Base-by-base conservation (phyloP, 2,888 invertebrate species). In the Melanostoma scalare region DNA sequence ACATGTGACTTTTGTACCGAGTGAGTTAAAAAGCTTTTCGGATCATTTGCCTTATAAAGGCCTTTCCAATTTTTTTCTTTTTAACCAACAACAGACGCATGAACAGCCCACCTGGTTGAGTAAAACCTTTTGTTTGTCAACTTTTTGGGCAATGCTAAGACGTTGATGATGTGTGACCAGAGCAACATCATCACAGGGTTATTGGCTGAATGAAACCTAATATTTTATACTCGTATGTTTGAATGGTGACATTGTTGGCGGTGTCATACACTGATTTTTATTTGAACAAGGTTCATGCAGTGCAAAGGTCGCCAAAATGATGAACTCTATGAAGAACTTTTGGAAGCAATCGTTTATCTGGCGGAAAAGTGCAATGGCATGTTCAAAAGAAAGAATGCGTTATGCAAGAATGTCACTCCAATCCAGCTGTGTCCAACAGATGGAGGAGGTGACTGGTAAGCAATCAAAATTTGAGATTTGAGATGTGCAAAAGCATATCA, bases 31-130 rank as follows among this genome's bases (percentile, higher is more conserved):
- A 50, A 63, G 63, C 50, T 48, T 63, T 63, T 40, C 48, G 50
- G 63, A 63, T 50, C 50, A 63, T 50, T 63, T 50, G 48, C 63
- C 50, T 63, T 63, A 36, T 3, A 20, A 20, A 63, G 50, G 50
- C 63, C 50, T 63, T 50, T 36, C 6, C 30, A 63, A 63, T 63
- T 36, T 31, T 48, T 48, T 63, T 63, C 20, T 20, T 38, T 8
- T 3, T n/a, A 38, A 38, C 48, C 63, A 63, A 50, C 8, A 38
- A 30, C 63, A 63, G 63, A 50, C 50, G 48, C 36, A 48, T 63
- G 48, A 63, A 9, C 50, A 2, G 44, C 35, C 36, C 48, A 48
- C 36, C 36, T 63, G 48, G 36, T 36, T 38, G 38, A 60, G 40
- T 63, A 36, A 38, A 31, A 48, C 31, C 63, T 50, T 63, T 63